These are phyloP conservation scores for Plebejus argus DNA, from an alignment of 2,888 invertebrate genomes.

Conservation along the genomic window DNA sequence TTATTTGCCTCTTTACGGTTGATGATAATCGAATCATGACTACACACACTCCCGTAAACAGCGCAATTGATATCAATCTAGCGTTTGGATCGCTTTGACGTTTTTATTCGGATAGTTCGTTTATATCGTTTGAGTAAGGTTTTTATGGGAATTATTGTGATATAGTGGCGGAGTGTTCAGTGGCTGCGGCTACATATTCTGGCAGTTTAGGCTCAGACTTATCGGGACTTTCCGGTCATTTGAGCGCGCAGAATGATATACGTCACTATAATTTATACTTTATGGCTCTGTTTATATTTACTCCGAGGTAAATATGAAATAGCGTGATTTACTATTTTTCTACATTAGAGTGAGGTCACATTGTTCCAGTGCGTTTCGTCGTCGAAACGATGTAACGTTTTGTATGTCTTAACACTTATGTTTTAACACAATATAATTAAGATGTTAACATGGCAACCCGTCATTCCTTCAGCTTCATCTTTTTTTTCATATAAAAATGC, in stretches of 20 bases:
- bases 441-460: too few relatives aligned
- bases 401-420: too few relatives aligned
- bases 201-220: conserved; percentile 56
- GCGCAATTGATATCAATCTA: background rate
- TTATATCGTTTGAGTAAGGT: conserved; percentile 20
- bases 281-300: conserved; percentile 45
- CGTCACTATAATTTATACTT: conserved; percentile 55
- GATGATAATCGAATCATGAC: background rate
- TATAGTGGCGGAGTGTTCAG: conserved; percentile 54
- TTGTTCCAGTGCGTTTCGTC: background rate
- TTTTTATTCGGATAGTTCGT: conserved; percentile 21
- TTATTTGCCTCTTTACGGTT: background rate
- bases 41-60: background rate
- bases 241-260: conserved; percentile 55
- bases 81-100: background rate
- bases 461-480: too few relatives aligned
- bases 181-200: conserved; percentile 43
- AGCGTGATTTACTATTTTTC: background rate
- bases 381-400: background rate
- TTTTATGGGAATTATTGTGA: conserved; percentile 37
- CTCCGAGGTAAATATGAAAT: conserved; percentile 29
- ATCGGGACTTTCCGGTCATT: conserved; percentile 69
- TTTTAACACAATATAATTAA: too few relatives aligned
- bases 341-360: background rate
- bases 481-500: too few relatives aligned